Conservation (phyloP, 2,113 vertebrate species). For the Cavia aperea region DNA sequence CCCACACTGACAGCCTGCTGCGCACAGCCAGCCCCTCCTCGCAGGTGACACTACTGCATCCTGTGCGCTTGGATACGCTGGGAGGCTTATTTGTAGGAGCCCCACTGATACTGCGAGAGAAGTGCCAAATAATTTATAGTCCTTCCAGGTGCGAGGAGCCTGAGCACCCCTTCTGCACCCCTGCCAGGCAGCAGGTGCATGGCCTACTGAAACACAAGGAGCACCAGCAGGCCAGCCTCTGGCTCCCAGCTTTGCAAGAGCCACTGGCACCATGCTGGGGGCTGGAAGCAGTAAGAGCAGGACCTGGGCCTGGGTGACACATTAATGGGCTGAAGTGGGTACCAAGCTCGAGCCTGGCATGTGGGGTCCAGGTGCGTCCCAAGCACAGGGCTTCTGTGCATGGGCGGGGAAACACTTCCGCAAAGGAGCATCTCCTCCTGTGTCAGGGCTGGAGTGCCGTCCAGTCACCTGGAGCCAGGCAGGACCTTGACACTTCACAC, state of each 20-base stretch:
- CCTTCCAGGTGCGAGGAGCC: no score
- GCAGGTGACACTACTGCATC: background rate
- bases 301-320: no score
- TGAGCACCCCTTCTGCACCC: background rate
- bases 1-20: background rate
- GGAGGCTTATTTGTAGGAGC: background rate
- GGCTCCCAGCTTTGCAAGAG: no score
- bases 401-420: background rate
- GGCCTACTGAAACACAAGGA: no score
- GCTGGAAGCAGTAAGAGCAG: no score
- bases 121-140: no score
- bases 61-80: background rate
- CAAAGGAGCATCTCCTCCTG: constrained; percentile 50
- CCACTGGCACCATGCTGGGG: no score
- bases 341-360: no score
- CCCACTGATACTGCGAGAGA: background rate
- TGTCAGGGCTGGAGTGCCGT: constrained; percentile 80
- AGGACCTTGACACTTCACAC: constrained; percentile 68
- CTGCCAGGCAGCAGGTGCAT: no score
- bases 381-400: no score
- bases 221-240: no score
- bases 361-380: background rate
- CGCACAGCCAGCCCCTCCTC: background rate
- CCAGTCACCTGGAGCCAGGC: constrained; percentile 70
- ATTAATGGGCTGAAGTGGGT: no score